phyloP scores from a whole-genome alignment of 2,797 vertebrate species.

The Acrocephalus scirpaceus region DNA sequence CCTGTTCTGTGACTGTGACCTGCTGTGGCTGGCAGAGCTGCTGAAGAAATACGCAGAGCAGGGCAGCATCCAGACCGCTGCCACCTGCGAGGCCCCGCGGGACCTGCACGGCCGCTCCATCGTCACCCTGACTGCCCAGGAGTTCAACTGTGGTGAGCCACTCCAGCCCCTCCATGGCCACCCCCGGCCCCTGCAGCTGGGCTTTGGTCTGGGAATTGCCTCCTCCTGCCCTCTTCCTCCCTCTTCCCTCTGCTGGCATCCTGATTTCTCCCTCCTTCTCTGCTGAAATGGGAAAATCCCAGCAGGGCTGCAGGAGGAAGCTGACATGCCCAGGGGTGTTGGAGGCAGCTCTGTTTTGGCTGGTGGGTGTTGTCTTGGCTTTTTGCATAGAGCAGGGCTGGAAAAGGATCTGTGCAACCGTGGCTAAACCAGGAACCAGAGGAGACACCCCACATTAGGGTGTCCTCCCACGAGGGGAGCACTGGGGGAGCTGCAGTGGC shows the following conservation, averaged over 20 bases:
- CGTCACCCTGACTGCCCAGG: conserved; percentile 33
- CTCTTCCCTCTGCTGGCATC: neutral
- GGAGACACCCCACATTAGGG: rapidly evolving
- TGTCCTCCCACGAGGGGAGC: neutral
- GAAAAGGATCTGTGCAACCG: neutral
- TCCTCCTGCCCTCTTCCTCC: neutral
- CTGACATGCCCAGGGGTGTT: rapidly evolving
- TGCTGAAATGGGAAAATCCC: neutral
- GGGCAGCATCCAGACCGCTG: conserved; percentile 65
- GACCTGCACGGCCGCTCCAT: conserved; percentile 50
- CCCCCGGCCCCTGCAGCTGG: neutral
- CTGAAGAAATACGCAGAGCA: conserved; percentile 21
- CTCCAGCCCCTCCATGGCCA: rapidly evolving
- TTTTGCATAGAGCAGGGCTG: neutral
- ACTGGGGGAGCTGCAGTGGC: neutral
- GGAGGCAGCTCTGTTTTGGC: neutral
- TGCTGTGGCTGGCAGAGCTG: conserved; percentile 74
- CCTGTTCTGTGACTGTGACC: conserved; percentile 68
- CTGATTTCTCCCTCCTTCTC: neutral
- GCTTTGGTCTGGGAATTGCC: neutral
- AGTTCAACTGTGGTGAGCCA: conserved; percentile 69
- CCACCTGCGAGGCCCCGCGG: conserved; percentile 61
- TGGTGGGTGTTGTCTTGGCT: neutral
- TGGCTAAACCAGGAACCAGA: neutral
- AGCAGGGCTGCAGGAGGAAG: neutral